Evolutionary conservation across 2,113 vertebrate species (phyloP).

Genomic region (Aramus guarauna): DNA sequence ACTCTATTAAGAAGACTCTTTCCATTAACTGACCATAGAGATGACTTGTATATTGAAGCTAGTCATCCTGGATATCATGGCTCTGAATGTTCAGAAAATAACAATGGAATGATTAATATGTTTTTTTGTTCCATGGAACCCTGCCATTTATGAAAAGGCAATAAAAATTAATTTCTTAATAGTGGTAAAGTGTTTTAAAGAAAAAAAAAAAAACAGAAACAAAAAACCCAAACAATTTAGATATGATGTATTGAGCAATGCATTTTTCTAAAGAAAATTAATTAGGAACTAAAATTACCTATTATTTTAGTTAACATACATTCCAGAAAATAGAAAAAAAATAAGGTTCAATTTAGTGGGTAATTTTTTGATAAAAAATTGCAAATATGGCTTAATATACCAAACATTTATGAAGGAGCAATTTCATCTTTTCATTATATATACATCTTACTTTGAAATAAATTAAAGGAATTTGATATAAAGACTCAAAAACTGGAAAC

Average conservation of each 20-base stretch:
- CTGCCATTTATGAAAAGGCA: not conserved
- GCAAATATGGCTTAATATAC: not conserved
- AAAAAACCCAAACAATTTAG: not conserved
- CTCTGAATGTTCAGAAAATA: not conserved
- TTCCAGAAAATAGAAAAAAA: not conserved
- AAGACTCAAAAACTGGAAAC: not conserved
- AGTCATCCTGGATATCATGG: not conserved
- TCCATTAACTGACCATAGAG: not conserved
- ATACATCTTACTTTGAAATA: not conserved
- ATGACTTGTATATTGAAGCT: not conserved
- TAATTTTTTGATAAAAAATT: not conserved
- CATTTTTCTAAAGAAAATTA: not conserved
- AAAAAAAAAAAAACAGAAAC: not conserved
- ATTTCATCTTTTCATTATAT: not conserved
- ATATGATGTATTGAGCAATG: not conserved
- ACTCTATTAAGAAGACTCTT: not conserved
- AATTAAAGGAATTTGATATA: not conserved
- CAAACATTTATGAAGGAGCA: not conserved
- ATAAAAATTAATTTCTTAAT: slow-evolving; percentile 26
- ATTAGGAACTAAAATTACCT: not conserved
- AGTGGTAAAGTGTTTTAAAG: not conserved
- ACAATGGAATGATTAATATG: not conserved
- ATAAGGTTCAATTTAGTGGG: not conserved
- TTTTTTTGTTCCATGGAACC: not conserved
- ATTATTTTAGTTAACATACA: not conserved